These are phyloP conservation scores for Rhopilema esculentum DNA, from an alignment of 30 jellyfish, hydroid and myxozoan species.

Conservation along the genomic window DNA sequence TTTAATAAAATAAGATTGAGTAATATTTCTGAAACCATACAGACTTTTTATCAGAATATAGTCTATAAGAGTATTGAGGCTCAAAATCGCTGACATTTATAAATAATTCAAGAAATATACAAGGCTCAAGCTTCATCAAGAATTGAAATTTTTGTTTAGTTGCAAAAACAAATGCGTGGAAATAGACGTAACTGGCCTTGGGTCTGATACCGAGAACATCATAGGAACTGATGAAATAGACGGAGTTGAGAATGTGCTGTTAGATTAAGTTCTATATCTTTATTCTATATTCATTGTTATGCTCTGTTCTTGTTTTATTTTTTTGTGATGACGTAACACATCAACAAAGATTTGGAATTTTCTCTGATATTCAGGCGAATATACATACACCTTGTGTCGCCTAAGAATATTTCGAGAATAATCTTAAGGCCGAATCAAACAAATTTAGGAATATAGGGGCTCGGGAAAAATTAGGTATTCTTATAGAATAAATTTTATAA, in stretches of 20 bases:
- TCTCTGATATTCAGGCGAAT: neutral
- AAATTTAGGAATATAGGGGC: no score
- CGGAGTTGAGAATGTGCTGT: neutral
- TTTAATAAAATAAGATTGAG: no score
- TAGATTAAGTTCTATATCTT: neutral
- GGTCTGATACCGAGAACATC: neutral
- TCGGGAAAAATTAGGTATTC: neutral
- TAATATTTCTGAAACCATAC: no score
- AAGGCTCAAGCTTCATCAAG: neutral
- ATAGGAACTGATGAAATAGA: neutral
- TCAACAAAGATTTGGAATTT: neutral
- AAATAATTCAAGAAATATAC: neutral
- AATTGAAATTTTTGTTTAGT: neutral
- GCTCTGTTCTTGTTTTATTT: neutral
- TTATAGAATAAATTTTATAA: no score
- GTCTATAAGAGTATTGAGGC: no score
- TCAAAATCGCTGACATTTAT: no score
- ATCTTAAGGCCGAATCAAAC: neutral
- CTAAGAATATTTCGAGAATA: neutral
- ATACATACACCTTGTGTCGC: neutral
- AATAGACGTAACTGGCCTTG: neutral
- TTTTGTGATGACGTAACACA: neutral
- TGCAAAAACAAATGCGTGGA: neutral
- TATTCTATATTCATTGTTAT: neutral
- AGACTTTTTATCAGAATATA: no score